Conservation (phyloP, 1,140 invertebrate species). For the Dufourea novaeangliae region DNA sequence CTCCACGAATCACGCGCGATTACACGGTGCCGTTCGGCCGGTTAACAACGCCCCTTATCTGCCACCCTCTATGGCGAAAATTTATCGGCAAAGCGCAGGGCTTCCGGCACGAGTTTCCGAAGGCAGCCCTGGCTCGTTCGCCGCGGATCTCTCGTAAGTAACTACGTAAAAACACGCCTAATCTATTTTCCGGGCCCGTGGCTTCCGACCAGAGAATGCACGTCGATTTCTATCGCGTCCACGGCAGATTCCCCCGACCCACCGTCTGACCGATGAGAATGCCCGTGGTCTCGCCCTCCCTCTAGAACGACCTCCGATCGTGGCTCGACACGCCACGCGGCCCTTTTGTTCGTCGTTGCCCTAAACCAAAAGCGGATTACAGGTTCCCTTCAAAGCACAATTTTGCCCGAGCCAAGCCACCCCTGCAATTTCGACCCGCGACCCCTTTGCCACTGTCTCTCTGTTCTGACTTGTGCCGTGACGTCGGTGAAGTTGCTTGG, state of each 20-base stretch:
- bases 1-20: constrained; percentile 60
- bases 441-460: neutral
- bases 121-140: constrained; percentile 32
- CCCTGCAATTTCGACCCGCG: neutral
- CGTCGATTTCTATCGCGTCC: constrained; percentile 49
- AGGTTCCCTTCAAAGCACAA: too few relatives aligned
- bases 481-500: too few relatives aligned
- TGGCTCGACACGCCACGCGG: neutral
- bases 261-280: constrained; percentile 4
- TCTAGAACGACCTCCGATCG: too few relatives aligned
- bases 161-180: constrained; percentile 64
- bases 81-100: constrained; percentile 56
- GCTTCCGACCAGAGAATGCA: constrained; percentile 9
- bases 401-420: neutral
- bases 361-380: neutral
- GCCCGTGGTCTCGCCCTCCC: neutral
- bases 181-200: constrained; percentile 55
- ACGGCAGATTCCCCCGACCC: neutral
- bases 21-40: constrained; percentile 52
- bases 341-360: neutral
- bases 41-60: constrained; percentile 65
- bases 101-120: constrained; percentile 63
- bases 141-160: constrained; percentile 53
- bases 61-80: constrained; percentile 45
- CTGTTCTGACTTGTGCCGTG: neutral